Conservation (phyloP, 1,140 invertebrate genomes). For the Bombus picipes region DNA sequence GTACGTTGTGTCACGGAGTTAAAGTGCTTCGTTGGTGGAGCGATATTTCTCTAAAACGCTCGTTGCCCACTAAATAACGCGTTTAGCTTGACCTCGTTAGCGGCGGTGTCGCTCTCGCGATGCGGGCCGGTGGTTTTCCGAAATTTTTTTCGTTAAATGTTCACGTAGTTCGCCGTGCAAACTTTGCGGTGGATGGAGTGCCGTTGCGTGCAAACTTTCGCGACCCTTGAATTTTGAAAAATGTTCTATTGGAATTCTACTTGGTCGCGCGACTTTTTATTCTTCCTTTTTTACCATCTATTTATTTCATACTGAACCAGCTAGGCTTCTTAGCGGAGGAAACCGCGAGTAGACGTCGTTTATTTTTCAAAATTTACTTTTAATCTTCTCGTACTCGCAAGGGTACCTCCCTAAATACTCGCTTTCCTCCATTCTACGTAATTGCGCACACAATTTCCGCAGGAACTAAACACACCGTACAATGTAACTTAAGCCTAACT, state of each 20-base stretch:
- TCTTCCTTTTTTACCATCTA: background rate
- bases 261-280: background rate
- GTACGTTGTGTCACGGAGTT: background rate
- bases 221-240: background rate
- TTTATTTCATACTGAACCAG: background rate
- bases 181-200: background rate
- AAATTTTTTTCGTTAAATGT: constrained; percentile 21
- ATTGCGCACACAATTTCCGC: constrained; percentile 10
- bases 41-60: background rate
- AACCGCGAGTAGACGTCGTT: background rate
- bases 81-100: constrained; percentile 18
- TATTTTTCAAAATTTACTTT: background rate
- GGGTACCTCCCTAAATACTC: background rate
- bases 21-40: background rate
- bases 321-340: background rate
- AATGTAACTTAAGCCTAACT: constrained; percentile 34
- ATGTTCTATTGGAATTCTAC: background rate
- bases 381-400: background rate
- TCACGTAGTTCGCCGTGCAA: constrained; percentile 4
- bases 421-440: constrained; percentile 8
- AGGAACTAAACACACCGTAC: constrained; percentile 11
- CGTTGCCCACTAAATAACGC: background rate
- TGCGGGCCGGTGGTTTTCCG: background rate
- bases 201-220: background rate
- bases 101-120: background rate